phyloP scores from a whole-genome alignment of 2,888 invertebrate species.

The Ormia ochracea region DNA sequence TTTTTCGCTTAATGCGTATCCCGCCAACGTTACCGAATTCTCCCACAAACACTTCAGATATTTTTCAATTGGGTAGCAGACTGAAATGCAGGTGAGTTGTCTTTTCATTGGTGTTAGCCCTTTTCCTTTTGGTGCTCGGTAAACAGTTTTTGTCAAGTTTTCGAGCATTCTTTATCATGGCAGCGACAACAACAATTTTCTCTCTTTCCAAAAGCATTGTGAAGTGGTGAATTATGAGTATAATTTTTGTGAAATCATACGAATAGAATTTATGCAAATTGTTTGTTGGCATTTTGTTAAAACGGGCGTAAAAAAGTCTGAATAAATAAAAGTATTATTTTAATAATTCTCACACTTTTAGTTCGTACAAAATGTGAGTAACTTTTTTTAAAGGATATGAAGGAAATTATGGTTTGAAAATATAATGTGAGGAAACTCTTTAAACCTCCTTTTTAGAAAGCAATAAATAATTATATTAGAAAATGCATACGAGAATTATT shows the following conservation, averaged over 20 bases:
- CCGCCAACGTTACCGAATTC: slow-evolving; percentile 80
- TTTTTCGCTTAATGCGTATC: slow-evolving; percentile 91
- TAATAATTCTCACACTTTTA: not conserved
- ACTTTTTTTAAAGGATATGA: not conserved
- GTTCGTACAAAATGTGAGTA: not conserved
- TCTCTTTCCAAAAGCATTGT: slow-evolving; percentile 3
- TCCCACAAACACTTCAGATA: slow-evolving; percentile 81
- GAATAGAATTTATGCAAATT: slow-evolving; percentile 26
- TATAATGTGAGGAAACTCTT: not conserved
- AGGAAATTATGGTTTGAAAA: not conserved
- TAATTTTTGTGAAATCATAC: slow-evolving; percentile 11
- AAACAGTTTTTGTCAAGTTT: slow-evolving; percentile 15
- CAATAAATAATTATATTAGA: too few relatives aligned
- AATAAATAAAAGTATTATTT: not conserved
- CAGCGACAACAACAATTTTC: not conserved
- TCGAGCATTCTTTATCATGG: not conserved
- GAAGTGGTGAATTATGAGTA: slow-evolving; percentile 45
- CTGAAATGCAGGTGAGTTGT: slow-evolving; percentile 84
- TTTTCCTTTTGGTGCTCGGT: not conserved
- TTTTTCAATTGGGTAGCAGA: slow-evolving; percentile 87
- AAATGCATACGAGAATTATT: too few relatives aligned
- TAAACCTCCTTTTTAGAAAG: too few relatives aligned
- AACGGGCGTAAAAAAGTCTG: slow-evolving; percentile 14
- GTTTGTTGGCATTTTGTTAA: slow-evolving; percentile 37
- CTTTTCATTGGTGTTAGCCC: not conserved